phyloP scores from a whole-genome alignment of 1,140 invertebrate species.

The Acromyrmex charruanus region DNA sequence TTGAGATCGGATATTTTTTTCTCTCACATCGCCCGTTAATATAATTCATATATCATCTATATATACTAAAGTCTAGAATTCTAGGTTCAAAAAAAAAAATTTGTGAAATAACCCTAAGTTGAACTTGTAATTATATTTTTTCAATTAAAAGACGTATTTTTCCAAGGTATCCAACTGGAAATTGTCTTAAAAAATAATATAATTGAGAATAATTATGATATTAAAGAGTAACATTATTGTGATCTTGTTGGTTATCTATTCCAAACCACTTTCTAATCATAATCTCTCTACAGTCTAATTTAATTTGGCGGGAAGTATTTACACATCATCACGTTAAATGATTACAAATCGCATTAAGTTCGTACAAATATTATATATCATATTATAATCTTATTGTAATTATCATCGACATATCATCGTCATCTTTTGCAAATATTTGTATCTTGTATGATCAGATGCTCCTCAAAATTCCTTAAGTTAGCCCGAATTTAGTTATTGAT shows the following conservation, averaged over 20 bases:
- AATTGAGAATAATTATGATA: background rate
- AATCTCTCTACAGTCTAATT: background rate
- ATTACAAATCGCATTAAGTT: background rate
- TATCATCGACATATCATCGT: background rate
- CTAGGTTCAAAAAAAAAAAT: background rate
- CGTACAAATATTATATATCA: background rate
- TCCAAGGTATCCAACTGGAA: background rate
- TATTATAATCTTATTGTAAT: no score
- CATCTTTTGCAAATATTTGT: background rate
- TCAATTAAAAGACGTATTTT: background rate
- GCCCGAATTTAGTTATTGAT: background rate
- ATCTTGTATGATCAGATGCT: no score
- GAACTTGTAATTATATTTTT: background rate
- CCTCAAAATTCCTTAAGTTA: no score
- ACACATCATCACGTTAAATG: background rate
- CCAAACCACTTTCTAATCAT: background rate
- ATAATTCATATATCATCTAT: background rate
- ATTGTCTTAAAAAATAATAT: background rate
- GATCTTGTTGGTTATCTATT: conserved; percentile 17
- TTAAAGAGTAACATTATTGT: background rate
- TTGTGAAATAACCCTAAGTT: background rate
- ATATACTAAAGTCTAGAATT: background rate
- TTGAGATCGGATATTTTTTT: conserved; percentile 29
- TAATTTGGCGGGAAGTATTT: background rate
- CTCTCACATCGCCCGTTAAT: background rate